A percentile compares a stretch with the other conserved stretches of the same genome.
These are phyloP conservation scores for Microctonus hyperodae DNA, from an alignment of 2,888 invertebrate species.

Conservation along the genomic window DNA sequence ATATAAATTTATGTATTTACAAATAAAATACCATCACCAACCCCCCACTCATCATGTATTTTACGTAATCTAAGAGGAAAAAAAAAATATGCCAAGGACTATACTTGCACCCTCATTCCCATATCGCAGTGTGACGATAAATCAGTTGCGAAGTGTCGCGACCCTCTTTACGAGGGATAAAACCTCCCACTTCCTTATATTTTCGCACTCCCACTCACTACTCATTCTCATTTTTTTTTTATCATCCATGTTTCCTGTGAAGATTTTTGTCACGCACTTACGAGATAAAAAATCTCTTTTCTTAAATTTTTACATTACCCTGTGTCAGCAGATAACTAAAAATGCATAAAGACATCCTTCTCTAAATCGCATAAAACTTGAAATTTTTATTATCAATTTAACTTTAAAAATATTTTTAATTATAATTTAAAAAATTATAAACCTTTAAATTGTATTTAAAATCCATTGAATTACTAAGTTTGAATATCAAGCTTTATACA, in stretches of 20 bases:
- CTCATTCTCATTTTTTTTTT: background rate
- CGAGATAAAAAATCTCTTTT: constrained; percentile 18
- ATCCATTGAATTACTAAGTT: too few relatives aligned
- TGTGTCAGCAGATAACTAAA: background rate
- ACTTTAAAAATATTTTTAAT: background rate
- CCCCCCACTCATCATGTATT: constrained; percentile 1
- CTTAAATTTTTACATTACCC: constrained; percentile 23
- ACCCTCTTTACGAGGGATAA: constrained; percentile 20
- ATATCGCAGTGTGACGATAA: constrained; percentile 20
- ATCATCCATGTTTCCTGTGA: constrained; percentile 1
- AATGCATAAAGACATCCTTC: background rate
- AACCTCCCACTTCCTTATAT: constrained; percentile 15
- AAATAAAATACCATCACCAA: background rate
- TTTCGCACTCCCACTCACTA: background rate
- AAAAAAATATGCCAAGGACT: constrained; percentile 15
- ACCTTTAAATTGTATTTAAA: background rate
- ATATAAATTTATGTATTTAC: background rate
- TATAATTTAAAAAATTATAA: too few relatives aligned
- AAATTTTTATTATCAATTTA: constrained; percentile 4
- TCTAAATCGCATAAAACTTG: constrained; percentile 1
- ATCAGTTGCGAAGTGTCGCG: constrained; percentile 28
- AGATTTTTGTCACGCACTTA: constrained; percentile 27
- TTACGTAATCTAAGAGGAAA: constrained; percentile 12
- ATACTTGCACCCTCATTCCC: background rate
- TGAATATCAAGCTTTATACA: too few relatives aligned